Percentiles rank a stretch among this genome's conserved stretches.
phyloP scores from a whole-genome alignment of 2,113 vertebrate species.

The Ictalurus furcatus region DNA sequence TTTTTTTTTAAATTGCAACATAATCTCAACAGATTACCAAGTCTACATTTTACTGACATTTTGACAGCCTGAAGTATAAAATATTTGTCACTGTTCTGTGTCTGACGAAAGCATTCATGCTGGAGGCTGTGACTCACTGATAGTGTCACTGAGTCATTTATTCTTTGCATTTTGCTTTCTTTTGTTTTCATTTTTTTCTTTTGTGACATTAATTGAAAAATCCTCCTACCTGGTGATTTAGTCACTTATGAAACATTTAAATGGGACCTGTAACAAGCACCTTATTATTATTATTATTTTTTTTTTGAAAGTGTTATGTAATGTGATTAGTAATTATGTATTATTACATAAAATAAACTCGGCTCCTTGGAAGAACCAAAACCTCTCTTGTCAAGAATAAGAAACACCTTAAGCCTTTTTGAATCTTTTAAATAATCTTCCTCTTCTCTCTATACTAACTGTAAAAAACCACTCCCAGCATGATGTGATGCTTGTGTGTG shows the following conservation, averaged over 20 bases:
- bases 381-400: neutral
- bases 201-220: slow-evolving; percentile 2
- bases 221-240: slow-evolving; percentile 12
- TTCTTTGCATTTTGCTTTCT: neutral
- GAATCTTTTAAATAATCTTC: neutral
- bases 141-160: neutral
- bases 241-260: slow-evolving; percentile 11
- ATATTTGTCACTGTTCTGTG: neutral
- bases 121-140: neutral
- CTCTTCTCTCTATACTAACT: neutral
- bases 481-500: neutral
- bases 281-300: neutral
- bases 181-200: slow-evolving; percentile 8
- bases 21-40: neutral
- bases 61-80: neutral
- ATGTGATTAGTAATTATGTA: neutral
- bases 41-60: neutral
- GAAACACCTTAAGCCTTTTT: neutral
- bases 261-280: neutral
- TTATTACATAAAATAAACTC: slow-evolving; percentile 9
- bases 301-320: neutral
- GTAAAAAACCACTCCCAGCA: neutral
- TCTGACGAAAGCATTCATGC: neutral
- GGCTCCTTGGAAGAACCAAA: neutral
- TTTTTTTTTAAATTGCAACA: neutral